Percentiles rank a stretch among this genome's conserved stretches.
phyloP scores from a whole-genome alignment of 2,797 vertebrate genomes.

The Rhincodon typus region DNA sequence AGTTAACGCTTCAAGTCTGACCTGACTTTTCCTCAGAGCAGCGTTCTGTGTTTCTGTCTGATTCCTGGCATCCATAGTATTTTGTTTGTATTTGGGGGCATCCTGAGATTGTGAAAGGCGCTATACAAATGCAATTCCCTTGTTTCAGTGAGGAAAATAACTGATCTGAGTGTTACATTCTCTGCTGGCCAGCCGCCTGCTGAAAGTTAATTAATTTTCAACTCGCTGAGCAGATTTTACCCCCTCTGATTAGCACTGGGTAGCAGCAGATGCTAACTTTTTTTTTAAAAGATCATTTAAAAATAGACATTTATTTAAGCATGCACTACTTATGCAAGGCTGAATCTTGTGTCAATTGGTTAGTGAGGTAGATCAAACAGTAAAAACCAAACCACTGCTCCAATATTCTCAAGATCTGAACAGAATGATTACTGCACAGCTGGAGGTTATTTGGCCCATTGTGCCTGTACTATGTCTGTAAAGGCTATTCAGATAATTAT shows the following conservation, averaged over 20 bases:
- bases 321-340: not conserved
- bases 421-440: not conserved
- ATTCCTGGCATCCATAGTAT: no score
- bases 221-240: not conserved
- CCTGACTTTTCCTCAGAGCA: no score
- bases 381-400: not conserved
- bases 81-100: no score
- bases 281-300: not conserved
- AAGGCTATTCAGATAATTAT: not conserved
- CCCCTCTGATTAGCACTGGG: no score
- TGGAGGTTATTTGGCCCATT: no score
- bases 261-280: not conserved
- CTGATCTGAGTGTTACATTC: not conserved
- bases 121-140: not conserved
- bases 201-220: not conserved
- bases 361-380: not conserved
- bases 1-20: no score
- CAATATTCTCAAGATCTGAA: not conserved
- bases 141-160: not conserved
- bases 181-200: not conserved
- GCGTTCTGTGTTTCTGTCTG: no score
- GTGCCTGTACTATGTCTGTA: no score
- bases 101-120: not conserved
- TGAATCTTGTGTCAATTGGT: not conserved
- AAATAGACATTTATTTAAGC: not conserved